Evolutionary conservation across 2,797 vertebrate species (phyloP).

Genomic region (Pelodytes ibericus): DNA sequence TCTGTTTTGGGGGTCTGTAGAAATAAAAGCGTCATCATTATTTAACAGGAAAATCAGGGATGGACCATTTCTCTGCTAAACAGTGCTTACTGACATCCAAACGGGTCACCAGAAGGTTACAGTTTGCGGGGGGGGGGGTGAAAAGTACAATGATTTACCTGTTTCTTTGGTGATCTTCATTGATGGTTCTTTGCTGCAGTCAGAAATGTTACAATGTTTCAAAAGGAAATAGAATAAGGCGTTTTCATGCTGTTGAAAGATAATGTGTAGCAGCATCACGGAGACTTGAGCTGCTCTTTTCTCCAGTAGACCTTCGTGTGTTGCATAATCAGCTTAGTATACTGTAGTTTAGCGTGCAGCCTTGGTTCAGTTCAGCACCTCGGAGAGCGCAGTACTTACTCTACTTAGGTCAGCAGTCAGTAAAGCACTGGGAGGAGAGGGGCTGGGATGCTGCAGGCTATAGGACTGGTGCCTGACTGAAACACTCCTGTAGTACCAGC

Average conservation of each 20-base stretch:
- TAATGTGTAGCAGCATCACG: conserved; percentile 29
- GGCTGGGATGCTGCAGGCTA: conserved; percentile 19
- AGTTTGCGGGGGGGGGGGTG: background rate
- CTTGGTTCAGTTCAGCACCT: conserved; percentile 42
- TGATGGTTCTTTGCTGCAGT: conserved; percentile 27
- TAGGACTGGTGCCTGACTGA: background rate
- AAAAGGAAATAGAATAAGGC: conserved; percentile 18
- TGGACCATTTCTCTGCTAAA: background rate
- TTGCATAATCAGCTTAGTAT: conserved; percentile 42
- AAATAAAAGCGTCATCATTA: background rate
- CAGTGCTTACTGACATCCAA: background rate
- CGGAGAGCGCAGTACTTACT: conserved; percentile 27
- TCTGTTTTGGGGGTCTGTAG: background rate
- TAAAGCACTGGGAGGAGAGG: conserved; percentile 5
- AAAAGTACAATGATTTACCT: conserved; percentile 21
- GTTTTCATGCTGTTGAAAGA: conserved; percentile 21
- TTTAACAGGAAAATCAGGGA: background rate
- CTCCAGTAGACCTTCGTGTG: background rate
- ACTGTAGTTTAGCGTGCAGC: conserved; percentile 28
- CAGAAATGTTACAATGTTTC: background rate
- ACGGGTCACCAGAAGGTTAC: background rate
- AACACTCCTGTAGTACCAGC: background rate
- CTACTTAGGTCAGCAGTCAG: conserved; percentile 31
- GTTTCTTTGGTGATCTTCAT: conserved; percentile 10
- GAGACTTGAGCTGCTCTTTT: conserved; percentile 12